A percentile compares a stretch with the other conserved stretches of the same genome.
These are phyloP conservation scores for Ramphastos sulfuratus DNA, from an alignment of 2,113 vertebrate genomes.

Conservation along the genomic window DNA sequence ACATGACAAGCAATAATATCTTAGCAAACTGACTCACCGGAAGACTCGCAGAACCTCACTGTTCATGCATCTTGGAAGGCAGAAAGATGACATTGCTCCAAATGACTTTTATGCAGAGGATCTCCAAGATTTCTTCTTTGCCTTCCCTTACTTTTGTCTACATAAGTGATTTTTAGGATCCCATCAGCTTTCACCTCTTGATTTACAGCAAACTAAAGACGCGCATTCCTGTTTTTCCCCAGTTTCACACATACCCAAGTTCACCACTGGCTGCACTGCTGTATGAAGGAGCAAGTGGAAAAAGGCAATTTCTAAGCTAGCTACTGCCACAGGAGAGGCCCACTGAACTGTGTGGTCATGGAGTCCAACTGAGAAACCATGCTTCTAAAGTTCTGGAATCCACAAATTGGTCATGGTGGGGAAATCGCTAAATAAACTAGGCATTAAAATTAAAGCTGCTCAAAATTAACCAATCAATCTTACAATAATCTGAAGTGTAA, in stretches of 20 bases:
- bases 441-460: not conserved
- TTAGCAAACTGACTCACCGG: not conserved
- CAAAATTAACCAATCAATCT: not conserved
- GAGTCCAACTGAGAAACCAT: not conserved
- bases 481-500: not conserved
- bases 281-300: not conserved
- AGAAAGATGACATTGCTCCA: not conserved
- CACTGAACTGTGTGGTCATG: accelerated
- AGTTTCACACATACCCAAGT: not conserved
- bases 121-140: not conserved
- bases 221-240: accelerated
- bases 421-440: not conserved
- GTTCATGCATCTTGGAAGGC: not conserved
- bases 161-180: not conserved
- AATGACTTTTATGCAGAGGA: not conserved
- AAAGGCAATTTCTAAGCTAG: not conserved
- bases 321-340: not conserved
- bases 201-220: not conserved
- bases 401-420: not conserved
- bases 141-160: not conserved
- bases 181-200: not conserved
- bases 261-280: not conserved
- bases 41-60: not conserved
- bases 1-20: accelerated
- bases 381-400: not conserved